These are phyloP conservation scores for Clarias batrachus DNA, from an alignment of 2,113 vertebrate genomes.

Conservation along the genomic window DNA sequence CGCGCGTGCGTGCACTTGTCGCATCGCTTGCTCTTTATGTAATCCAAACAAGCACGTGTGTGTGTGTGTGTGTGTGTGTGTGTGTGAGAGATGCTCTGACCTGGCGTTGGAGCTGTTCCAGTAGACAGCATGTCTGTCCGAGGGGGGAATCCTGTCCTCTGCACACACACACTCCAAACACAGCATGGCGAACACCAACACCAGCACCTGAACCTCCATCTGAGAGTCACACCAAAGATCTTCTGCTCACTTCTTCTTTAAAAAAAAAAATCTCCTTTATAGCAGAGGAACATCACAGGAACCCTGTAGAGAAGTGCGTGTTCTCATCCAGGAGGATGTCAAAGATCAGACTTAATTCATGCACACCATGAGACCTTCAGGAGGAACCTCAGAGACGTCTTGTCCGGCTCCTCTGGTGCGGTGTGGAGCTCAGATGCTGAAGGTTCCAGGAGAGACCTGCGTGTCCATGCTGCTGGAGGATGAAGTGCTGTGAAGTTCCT, in stretches of 20 bases:
- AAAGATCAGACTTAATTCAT: neutral
- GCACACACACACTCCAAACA: constrained; percentile 72
- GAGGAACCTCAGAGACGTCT: neutral
- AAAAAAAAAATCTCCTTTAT: too few relatives aligned
- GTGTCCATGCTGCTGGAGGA: neutral
- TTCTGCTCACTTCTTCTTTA: neutral
- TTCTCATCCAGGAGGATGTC: neutral
- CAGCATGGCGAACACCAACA: constrained; percentile 67
- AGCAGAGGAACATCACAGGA: constrained; percentile 1
- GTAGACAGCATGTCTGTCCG: constrained; percentile 76
- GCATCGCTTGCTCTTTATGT: neutral
- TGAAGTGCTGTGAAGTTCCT: constrained; percentile 6
- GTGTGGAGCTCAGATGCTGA: too few relatives aligned
- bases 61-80: neutral
- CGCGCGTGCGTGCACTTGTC: neutral
- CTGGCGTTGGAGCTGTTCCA: constrained; percentile 80
- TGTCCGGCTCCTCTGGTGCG: neutral
- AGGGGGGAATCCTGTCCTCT: constrained; percentile 76
- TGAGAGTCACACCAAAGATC: constrained; percentile 1
- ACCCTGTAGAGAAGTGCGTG: neutral
- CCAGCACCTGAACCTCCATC: constrained; percentile 67
- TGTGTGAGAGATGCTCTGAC: constrained; percentile 55
- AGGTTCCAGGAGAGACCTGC: neutral
- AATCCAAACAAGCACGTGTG: neutral
- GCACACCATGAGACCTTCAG: neutral